These are phyloP conservation scores for Otis tarda DNA, from an alignment of 2,113 vertebrate species.

Conservation along the genomic window DNA sequence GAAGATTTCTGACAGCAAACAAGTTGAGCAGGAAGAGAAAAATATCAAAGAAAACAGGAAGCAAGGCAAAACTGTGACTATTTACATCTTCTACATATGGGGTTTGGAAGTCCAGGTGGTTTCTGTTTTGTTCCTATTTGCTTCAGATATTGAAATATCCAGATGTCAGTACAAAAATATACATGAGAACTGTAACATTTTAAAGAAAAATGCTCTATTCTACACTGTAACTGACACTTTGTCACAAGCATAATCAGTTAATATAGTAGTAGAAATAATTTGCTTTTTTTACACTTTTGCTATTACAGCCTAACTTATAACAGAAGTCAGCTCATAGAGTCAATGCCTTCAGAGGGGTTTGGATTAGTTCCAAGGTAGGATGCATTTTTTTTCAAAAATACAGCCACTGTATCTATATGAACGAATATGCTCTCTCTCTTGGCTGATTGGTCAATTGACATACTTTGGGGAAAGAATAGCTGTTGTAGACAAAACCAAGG, in stretches of 20 bases:
- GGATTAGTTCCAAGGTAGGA: not conserved
- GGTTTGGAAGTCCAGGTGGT: conserved; percentile 48
- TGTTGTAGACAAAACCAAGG: not conserved
- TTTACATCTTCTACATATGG: conserved; percentile 40
- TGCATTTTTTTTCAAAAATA: not conserved
- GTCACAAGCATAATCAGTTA: not conserved
- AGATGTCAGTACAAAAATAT: conserved; percentile 43
- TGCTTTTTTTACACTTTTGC: not conserved
- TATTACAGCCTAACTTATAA: not conserved
- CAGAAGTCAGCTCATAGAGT: not conserved
- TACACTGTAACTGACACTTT: not conserved
- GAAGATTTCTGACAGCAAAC: not conserved
- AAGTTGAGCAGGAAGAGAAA: not conserved
- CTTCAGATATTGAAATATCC: conserved; percentile 44
- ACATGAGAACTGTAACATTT: not conserved
- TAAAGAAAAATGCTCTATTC: not conserved
- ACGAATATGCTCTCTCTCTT: accelerated
- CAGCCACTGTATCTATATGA: not conserved
- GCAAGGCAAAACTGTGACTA: not conserved
- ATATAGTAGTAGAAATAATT: not conserved
- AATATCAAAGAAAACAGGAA: conserved; percentile 35
- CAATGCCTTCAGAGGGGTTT: not conserved
- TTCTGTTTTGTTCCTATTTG: conserved; percentile 39
- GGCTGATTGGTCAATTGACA: not conserved
- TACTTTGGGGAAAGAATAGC: not conserved